Base-by-base conservation (phyloP, 2,113 vertebrate genomes). In the Oryzias woworae region DNA sequence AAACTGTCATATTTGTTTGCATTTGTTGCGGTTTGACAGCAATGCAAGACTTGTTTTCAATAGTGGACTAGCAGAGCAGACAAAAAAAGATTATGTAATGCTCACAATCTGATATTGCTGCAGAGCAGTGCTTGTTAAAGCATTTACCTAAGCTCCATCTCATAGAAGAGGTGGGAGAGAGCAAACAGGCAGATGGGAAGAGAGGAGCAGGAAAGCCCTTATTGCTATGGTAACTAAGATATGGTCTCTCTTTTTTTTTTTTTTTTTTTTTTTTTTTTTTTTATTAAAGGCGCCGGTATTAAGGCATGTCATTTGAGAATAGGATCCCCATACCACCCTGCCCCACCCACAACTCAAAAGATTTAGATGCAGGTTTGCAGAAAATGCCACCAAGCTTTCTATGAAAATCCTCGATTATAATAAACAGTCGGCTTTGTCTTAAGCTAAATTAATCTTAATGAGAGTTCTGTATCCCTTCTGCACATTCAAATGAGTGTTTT, bases 211-310 rank as follows among this genome's bases (percentile, higher is more conserved):
- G 78, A 85, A 84, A 88, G 74, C 80, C 82, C 78, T 70, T 58
- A 71, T 90, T 46, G 49, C 83, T 85, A 88, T 90, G 86, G 88
- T 54, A 88, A 90, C 88, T 61, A 78, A 72, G 77, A 78, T 75
- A 79, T 49, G 2, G 48, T 69, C 70, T 82, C 78, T 78, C 31
- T 36, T 1, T 36, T 12, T 7, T 31, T 31, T 31, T 31, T 36
- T 36, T 36, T 36, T 60, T 49, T 83, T 28, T 28, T 36, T 28
- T 2, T 36, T 36, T 36, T 36, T 36, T 36, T 36, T 36, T 60
- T 49, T 83, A 69, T 76, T 77, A 85, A 80, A 80, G 18, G 56
- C 53, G 58, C 64, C 58, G 69, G 49, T 52, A 57, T 66, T 31
- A 71, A 80, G 82, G 75, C 80, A 53, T 49, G 59, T 46, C 70